These are phyloP conservation scores for Drosophila kohkoa DNA, from an alignment of 1,140 invertebrate species.

Conservation along the genomic window DNA sequence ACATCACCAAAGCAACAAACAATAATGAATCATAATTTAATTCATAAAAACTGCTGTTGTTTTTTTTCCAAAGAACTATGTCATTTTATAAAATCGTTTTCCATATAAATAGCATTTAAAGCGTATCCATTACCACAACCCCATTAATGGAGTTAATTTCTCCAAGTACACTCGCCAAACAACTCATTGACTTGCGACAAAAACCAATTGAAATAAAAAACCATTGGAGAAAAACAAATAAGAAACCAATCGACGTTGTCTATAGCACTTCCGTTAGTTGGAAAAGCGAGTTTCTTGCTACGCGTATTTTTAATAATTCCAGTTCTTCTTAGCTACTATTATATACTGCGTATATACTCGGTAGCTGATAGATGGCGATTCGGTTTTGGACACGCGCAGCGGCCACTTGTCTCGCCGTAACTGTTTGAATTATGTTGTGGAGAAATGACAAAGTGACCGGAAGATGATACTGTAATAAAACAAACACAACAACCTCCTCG, in stretches of 20 bases:
- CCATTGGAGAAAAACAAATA: background rate
- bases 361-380: constrained; percentile 12
- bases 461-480: constrained; percentile 83
- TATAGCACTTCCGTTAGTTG: constrained; percentile 65
- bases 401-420: constrained; percentile 74
- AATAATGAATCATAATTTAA: too few species aligned
- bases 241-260: constrained; percentile 59
- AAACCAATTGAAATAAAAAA: constrained; percentile 8
- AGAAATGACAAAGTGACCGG: constrained; percentile 82
- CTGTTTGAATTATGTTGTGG: constrained; percentile 80
- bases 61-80: too few species aligned
- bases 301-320: constrained; percentile 51
- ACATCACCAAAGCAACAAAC: too few species aligned
- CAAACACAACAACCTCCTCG: constrained; percentile 42
- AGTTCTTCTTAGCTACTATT: constrained; percentile 31
- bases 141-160: constrained; percentile 1
- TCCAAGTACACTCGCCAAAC: background rate
- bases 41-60: too few species aligned
- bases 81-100: too few species aligned
- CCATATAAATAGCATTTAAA: too few species aligned
- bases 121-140: background rate
- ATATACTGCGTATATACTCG: background rate
- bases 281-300: constrained; percentile 17
- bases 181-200: constrained; percentile 3
- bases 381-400: constrained; percentile 53